These are phyloP conservation scores for Eurystomus gularis DNA, from an alignment of 2,113 vertebrate species.

Conservation along the genomic window DNA sequence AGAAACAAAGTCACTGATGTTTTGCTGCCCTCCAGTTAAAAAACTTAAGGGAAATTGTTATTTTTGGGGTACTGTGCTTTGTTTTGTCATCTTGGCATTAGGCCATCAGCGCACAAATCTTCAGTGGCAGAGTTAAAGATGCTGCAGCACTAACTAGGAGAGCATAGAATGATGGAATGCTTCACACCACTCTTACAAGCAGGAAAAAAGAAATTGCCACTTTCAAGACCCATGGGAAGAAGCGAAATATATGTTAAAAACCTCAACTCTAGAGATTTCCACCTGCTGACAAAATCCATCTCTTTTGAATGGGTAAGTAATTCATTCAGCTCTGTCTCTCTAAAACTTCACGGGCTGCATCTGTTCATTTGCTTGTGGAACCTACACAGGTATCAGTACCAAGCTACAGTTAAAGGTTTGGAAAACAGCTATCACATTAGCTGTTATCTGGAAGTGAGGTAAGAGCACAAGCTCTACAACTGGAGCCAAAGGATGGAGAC, in stretches of 20 bases:
- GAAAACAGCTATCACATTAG: not conserved
- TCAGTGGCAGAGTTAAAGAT: not conserved
- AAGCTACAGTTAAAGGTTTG: not conserved
- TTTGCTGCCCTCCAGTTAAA: not conserved
- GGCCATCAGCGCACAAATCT: not conserved
- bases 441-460: not conserved
- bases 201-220: not conserved
- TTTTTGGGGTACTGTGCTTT: not conserved
- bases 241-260: not conserved
- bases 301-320: not conserved
- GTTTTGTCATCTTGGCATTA: not conserved
- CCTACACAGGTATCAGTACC: not conserved
- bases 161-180: accelerated
- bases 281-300: not conserved
- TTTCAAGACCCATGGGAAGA: not conserved
- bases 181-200: not conserved
- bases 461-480: not conserved
- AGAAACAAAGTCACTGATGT: not conserved
- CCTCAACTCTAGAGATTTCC: not conserved
- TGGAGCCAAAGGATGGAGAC: not conserved
- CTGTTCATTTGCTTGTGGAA: not conserved
- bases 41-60: not conserved
- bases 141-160: not conserved
- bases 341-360: not conserved
- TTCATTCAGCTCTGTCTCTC: not conserved